A percentile compares a stretch with the other conserved stretches of the same genome.
Conservation (phyloP, 2,888 invertebrate species). For the Rotaria macrura region DNA sequence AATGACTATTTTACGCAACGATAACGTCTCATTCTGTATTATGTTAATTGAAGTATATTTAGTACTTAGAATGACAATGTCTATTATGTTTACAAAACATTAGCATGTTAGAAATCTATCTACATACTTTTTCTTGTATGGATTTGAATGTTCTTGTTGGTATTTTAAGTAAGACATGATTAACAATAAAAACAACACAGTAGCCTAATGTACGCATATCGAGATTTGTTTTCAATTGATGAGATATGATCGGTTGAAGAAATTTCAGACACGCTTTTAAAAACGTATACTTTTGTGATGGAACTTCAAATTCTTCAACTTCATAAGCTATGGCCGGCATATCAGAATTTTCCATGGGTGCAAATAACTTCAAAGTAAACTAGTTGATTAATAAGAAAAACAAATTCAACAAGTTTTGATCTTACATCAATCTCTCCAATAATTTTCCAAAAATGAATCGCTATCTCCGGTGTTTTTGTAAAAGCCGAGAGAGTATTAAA, state of each 20-base stretch:
- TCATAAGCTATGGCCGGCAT: neutral
- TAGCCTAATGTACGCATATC: neutral
- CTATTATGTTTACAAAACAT: no score
- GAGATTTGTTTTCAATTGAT: neutral
- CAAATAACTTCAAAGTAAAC: neutral
- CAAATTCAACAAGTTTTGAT: neutral
- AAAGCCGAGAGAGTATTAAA: conserved; percentile 16
- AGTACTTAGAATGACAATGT: no score
- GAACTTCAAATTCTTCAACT: conserved; percentile 9
- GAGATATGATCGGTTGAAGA: neutral
- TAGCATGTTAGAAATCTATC: no score
- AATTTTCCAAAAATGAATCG: conserved; percentile 2
- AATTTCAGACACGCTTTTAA: neutral
- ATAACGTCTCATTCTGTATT: no score
- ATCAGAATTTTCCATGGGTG: conserved; percentile 4
- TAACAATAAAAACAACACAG: conserved; percentile 9
- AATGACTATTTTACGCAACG: no score
- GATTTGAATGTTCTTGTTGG: conserved; percentile 12
- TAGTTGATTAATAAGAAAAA: no score
- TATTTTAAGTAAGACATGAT: conserved; percentile 13
- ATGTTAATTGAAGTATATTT: no score
- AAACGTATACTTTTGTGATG: conserved; percentile 5
- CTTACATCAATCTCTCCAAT: conserved; percentile 17
- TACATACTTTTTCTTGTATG: neutral
- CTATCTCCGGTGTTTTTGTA: conserved; percentile 11